Conservation (phyloP, 1,140 invertebrate genomes). For the Cyclina sinensis region DNA sequence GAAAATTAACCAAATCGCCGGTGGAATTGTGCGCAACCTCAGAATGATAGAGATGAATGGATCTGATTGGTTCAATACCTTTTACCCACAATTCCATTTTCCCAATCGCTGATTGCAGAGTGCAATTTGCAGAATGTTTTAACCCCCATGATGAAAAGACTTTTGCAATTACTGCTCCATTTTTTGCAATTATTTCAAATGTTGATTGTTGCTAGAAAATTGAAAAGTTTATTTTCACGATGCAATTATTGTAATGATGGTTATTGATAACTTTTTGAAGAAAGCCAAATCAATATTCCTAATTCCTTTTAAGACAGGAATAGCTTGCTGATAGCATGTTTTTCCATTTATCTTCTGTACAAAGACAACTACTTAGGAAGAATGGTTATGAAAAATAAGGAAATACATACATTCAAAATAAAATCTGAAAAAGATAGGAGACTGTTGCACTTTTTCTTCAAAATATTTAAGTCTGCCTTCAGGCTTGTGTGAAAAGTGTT, state of each 20-base stretch:
- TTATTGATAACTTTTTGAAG: constrained; percentile 66
- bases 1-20: constrained; percentile 58
- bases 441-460: too few species aligned
- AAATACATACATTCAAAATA: too few species aligned
- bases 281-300: constrained; percentile 47
- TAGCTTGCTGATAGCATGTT: constrained; percentile 33
- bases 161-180: constrained; percentile 53
- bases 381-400: background rate
- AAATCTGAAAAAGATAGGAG: too few species aligned
- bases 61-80: constrained; percentile 64
- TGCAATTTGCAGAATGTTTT: constrained; percentile 62
- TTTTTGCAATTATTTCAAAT: constrained; percentile 68
- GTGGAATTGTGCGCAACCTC: constrained; percentile 39
- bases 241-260: constrained; percentile 68
- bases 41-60: constrained; percentile 61
- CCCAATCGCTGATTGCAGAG: constrained; percentile 62
- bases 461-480: too few species aligned
- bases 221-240: constrained; percentile 65
- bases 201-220: constrained; percentile 67
- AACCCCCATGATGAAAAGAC: constrained; percentile 59
- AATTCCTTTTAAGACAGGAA: constrained; percentile 62
- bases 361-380: background rate
- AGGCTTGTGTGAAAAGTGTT: too few species aligned
- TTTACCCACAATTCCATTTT: constrained; percentile 58
- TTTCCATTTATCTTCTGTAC: background rate